Conservation (phyloP, 2,888 invertebrate species). For the Eremobia ochroleuca region DNA sequence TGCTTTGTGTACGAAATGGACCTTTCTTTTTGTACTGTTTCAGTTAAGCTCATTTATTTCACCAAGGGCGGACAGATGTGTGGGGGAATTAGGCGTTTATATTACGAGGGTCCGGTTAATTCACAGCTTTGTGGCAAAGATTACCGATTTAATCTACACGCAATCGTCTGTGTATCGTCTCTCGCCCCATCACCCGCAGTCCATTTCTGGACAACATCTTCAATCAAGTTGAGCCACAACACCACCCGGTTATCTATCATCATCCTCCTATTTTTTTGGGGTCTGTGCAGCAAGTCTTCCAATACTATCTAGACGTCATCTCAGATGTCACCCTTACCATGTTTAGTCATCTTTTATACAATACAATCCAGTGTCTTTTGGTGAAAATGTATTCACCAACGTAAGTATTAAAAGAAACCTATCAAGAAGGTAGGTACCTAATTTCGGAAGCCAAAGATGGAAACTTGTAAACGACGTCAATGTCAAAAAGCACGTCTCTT, state of each 20-base stretch:
- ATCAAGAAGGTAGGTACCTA: not conserved
- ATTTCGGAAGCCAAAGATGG: not conserved
- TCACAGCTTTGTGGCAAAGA: slow-evolving; percentile 16
- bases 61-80: slow-evolving; percentile 62
- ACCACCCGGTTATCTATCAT: not conserved
- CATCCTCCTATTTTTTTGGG: no score
- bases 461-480: not conserved
- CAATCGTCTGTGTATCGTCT: not conserved
- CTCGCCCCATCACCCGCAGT: not conserved
- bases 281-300: no score
- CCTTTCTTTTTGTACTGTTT: slow-evolving; percentile 70
- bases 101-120: slow-evolving; percentile 34
- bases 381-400: no score
- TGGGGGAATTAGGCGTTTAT: slow-evolving; percentile 51
- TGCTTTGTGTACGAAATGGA: slow-evolving; percentile 67
- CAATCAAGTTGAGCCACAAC: not conserved
- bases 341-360: not conserved
- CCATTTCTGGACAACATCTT: not conserved
- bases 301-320: not conserved
- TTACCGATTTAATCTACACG: slow-evolving; percentile 9
- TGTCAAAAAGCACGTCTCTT: not conserved
- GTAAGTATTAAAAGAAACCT: not conserved
- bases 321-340: not conserved
- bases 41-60: slow-evolving; percentile 71
- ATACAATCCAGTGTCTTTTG: not conserved